These are phyloP conservation scores for Aphelocoma coerulescens DNA, from an alignment of 2,113 vertebrate genomes.

Conservation along the genomic window DNA sequence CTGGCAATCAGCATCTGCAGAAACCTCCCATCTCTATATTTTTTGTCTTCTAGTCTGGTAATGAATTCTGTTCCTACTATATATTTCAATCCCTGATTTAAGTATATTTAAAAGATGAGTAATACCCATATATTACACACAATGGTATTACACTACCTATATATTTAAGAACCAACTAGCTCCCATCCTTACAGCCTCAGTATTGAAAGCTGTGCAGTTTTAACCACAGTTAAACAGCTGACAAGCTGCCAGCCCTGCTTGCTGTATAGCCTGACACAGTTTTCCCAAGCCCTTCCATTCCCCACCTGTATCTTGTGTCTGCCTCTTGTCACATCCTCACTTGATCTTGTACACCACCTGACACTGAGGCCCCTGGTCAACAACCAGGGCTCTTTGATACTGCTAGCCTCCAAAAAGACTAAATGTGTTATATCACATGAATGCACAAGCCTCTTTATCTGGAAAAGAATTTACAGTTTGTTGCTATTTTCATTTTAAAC, in stretches of 20 bases:
- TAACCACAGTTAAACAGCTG: not conserved
- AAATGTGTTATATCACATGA: not conserved
- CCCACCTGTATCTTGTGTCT: not conserved
- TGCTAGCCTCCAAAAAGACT: not conserved
- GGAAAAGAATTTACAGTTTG: not conserved
- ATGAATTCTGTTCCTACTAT: conserved; percentile 17
- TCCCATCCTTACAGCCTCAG: not conserved
- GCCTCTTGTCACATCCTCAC: not conserved
- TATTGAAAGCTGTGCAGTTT: not conserved
- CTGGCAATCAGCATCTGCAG: not conserved
- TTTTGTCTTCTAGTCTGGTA: not conserved
- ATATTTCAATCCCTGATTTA: conserved; percentile 21
- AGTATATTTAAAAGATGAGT: conserved; percentile 10
- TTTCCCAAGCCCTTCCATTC: not conserved
- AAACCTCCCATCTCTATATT: not conserved
- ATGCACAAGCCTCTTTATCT: not conserved
- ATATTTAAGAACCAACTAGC: conserved; percentile 6
- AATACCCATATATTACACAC: not conserved
- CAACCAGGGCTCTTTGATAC: not conserved
- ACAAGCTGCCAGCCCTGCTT: not conserved
- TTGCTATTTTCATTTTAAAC: not conserved
- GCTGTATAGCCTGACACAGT: not conserved
- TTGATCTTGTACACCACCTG: not conserved
- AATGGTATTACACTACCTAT: not conserved
- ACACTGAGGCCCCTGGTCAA: not conserved